Conservation (phyloP, 2,888 invertebrate genomes). For the Callyntrura guangdongensis region DNA sequence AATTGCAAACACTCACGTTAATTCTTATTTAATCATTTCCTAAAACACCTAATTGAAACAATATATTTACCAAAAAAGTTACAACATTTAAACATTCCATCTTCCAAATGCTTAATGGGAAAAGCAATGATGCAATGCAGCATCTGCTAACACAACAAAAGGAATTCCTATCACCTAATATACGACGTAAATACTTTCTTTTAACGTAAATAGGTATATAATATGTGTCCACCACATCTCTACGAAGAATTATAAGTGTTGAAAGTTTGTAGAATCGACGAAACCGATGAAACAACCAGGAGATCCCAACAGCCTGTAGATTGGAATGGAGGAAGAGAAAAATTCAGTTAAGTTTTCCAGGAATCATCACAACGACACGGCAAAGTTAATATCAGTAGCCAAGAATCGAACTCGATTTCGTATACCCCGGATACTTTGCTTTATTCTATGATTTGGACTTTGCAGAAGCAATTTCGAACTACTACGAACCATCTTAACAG, state of each 20-base stretch:
- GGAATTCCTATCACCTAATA: slow-evolving; percentile 1
- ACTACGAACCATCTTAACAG: neutral
- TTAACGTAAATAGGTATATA: neutral
- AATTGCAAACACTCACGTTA: neutral
- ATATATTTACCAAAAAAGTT: slow-evolving; percentile 15
- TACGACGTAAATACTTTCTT: neutral
- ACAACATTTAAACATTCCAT: slow-evolving; percentile 9
- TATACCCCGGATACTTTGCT: neutral
- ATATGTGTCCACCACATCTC: slow-evolving; percentile 6
- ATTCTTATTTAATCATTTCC: neutral
- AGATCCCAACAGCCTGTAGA: slow-evolving; percentile 74
- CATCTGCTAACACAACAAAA: neutral
- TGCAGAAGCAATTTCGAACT: neutral
- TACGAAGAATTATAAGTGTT: neutral
- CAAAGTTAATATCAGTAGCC: neutral
- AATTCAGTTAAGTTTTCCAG: slow-evolving; percentile 56
- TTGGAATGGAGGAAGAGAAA: slow-evolving; percentile 74
- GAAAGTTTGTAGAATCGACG: slow-evolving; percentile 50
- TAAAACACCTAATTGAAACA: slow-evolving; percentile 9
- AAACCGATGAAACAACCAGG: slow-evolving; percentile 68
- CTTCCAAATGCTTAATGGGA: neutral
- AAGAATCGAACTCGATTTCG: neutral
- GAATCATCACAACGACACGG: neutral
- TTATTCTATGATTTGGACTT: neutral
- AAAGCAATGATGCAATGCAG: neutral